Conservation (phyloP, 2,888 invertebrate species). For the Hartigia nigra region DNA sequence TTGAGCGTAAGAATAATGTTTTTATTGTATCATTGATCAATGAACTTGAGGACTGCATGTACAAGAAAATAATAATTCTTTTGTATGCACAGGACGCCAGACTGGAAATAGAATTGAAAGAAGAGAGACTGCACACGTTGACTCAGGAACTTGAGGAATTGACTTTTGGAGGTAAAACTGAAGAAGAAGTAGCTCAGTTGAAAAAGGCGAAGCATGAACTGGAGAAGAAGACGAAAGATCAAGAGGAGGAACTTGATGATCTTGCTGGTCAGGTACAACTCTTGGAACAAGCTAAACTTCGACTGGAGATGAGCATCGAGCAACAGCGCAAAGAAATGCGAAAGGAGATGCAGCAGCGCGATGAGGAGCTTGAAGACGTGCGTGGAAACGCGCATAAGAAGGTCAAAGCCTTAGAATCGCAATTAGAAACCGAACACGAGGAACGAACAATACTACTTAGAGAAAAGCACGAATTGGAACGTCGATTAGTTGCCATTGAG, state of each 20-base stretch:
- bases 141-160: slow-evolving; percentile 88
- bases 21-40: neutral
- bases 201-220: slow-evolving; percentile 88
- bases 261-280: slow-evolving; percentile 90
- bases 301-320: slow-evolving; percentile 93
- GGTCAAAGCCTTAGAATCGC: slow-evolving; percentile 89
- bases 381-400: slow-evolving; percentile 92
- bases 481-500: slow-evolving; percentile 82
- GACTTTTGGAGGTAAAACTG: slow-evolving; percentile 81
- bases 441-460: slow-evolving; percentile 87
- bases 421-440: slow-evolving; percentile 93
- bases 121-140: slow-evolving; percentile 83
- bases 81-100: slow-evolving; percentile 76
- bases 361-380: slow-evolving; percentile 94
- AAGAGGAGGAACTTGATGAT: slow-evolving; percentile 96
- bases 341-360: slow-evolving; percentile 89
- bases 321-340: slow-evolving; percentile 91
- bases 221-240: slow-evolving; percentile 85
- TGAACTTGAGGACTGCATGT: neutral
- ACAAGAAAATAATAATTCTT: neutral
- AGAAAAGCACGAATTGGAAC: slow-evolving; percentile 92
- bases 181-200: slow-evolving; percentile 86
- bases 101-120: slow-evolving; percentile 88
- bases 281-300: slow-evolving; percentile 91
- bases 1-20: slow-evolving; percentile 75